Evolutionary conservation across 2,888 invertebrate species (phyloP).

Genomic region (Zaprionus lineosus): DNA sequence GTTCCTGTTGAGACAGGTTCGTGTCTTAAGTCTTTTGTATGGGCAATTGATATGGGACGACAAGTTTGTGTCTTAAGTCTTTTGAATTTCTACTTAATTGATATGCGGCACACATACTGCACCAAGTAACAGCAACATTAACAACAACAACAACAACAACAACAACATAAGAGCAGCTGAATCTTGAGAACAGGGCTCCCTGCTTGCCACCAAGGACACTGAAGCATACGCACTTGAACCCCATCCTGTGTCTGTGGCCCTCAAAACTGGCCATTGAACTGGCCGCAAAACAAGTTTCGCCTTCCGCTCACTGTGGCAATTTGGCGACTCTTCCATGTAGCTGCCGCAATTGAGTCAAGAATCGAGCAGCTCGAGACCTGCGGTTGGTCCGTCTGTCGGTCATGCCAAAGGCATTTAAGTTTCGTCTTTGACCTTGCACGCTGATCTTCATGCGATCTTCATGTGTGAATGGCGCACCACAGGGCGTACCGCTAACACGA

Average conservation of each 20-base stretch:
- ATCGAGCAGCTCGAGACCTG: slow-evolving; percentile 45
- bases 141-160: slow-evolving; percentile 5
- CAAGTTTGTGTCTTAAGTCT: slow-evolving; percentile 61
- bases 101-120: slow-evolving; percentile 40
- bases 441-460: slow-evolving; percentile 62
- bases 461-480: slow-evolving; percentile 71
- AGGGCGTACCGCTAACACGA: slow-evolving; percentile 55
- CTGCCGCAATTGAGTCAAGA: slow-evolving; percentile 29
- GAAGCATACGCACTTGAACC: slow-evolving; percentile 65
- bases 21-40: slow-evolving; percentile 77
- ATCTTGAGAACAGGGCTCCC: slow-evolving; percentile 15
- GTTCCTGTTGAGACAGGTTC: slow-evolving; percentile 75
- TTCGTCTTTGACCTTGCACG: slow-evolving; percentile 63
- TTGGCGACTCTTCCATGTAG: slow-evolving; percentile 50
- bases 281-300: slow-evolving; percentile 65
- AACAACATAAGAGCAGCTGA: slow-evolving; percentile 27
- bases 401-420: slow-evolving; percentile 65
- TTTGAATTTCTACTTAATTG: slow-evolving; percentile 41
- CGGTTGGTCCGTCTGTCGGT: slow-evolving; percentile 34
- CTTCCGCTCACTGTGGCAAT: slow-evolving; percentile 43
- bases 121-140: slow-evolving; percentile 3
- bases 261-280: slow-evolving; percentile 71
- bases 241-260: slow-evolving; percentile 50
- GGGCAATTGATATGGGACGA: slow-evolving; percentile 31
- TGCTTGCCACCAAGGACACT: slow-evolving; percentile 71